These are phyloP conservation scores for Rhinolophus ferrumequinum DNA, from an alignment of 2,113 vertebrate genomes.

Conservation along the genomic window DNA sequence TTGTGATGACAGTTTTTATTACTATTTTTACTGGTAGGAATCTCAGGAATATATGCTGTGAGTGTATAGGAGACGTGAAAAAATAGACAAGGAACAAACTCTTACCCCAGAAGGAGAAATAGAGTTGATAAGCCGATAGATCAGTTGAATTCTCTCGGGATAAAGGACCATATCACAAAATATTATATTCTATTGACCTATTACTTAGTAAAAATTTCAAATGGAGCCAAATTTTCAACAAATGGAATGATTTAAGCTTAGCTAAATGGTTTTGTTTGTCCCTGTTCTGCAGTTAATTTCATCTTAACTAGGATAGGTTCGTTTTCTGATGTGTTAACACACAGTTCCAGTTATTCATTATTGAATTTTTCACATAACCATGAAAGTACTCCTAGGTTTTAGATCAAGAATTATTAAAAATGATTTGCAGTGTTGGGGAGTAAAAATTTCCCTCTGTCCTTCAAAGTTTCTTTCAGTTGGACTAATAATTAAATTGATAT, in stretches of 20 bases:
- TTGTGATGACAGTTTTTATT: neutral
- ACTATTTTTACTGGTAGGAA: neutral
- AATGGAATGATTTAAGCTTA: neutral
- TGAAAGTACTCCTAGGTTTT: neutral
- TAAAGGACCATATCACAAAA: neutral
- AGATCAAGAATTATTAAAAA: slow-evolving; percentile 32
- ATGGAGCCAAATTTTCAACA: neutral
- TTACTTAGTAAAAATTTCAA: neutral
- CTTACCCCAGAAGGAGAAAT: neutral
- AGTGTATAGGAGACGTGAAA: neutral
- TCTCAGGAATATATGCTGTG: neutral
- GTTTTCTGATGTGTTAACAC: neutral
- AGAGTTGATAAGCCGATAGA: neutral
- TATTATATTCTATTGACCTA: neutral
- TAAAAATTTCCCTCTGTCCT: neutral
- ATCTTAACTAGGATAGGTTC: neutral
- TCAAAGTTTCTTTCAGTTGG: neutral
- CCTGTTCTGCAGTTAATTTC: neutral
- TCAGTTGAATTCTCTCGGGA: neutral
- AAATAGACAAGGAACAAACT: neutral
- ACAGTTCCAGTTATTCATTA: neutral
- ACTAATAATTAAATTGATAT: neutral
- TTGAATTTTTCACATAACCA: neutral
- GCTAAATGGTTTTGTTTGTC: neutral
- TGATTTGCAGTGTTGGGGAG: neutral